Base-by-base conservation (phyloP, 2,797 vertebrate genomes). In the Chromis chromis region DNA sequence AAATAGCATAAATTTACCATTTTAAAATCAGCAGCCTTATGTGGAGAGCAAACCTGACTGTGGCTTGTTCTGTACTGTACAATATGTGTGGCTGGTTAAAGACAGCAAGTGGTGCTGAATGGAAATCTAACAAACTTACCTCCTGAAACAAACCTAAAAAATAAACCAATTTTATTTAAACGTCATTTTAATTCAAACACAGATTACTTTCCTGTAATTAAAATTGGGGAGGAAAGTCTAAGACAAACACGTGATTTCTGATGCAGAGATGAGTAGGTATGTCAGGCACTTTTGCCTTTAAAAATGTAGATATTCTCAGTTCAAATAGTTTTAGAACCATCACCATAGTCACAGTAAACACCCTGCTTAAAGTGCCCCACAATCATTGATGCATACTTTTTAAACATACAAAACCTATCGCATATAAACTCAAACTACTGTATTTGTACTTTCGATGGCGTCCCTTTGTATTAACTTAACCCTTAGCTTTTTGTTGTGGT, bases 261-360 rank as follows among this genome's bases (percentile, higher is more conserved):
- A 24, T 50, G 22, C 12, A 50, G 61, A 8, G 25, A 4, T 42
- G 16, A 42, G 16, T 42, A 1, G 6, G 19, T n/a, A 42, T 33
- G 33, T 1, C 4, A 36, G 49, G 49, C 17, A 28, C 12, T 27
- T 42, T 52, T 58, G 40, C 12, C 12, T 40, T 36, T 17, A 21
- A 31, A 14, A 36, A 36, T 11, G 52, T 1, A n/a, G 48, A 21
- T 67, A 17, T 44, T 44, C 16, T 44, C 42, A 44, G 39, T 40
- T 2, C 1, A 8, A 8, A 8, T 31, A 4, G 24, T 70, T 52
- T 60, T 60, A 28, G 24, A 60, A 24, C 24, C 39, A 54, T 22
- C 14, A 49, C 7, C 53, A 52, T 64, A 58, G 25, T 70, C 53
- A 44, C 7, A 54, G 24, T 40, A 52, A 33, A 53, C 31, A 68